phyloP scores from a whole-genome alignment of 2,113 vertebrate species.

The Agapornis roseicollis region DNA sequence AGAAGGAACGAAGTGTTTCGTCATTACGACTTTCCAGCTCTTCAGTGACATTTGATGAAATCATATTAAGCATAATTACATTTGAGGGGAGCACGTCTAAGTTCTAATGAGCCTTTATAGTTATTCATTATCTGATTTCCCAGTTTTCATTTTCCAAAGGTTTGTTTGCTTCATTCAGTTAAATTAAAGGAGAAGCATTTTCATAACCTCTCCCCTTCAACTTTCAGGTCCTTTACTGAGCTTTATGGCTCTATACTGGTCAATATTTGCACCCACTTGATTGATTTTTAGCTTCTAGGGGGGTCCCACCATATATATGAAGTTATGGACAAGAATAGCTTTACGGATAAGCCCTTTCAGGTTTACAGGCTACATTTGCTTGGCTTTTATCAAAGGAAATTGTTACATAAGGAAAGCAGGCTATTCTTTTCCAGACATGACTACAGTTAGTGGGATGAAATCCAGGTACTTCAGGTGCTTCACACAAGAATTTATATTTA shows the following conservation, averaged over 20 bases:
- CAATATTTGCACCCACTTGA: not conserved
- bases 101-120: slow-evolving; percentile 33
- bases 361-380: not conserved
- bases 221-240: not conserved
- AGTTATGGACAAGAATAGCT: not conserved
- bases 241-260: fast-evolving
- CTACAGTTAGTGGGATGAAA: not conserved
- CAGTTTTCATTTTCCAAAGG: slow-evolving; percentile 19
- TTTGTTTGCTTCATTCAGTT: not conserved
- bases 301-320: not conserved
- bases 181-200: not conserved
- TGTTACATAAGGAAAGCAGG: fast-evolving
- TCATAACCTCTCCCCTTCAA: not conserved
- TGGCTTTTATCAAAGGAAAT: not conserved
- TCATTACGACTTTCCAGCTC: slow-evolving; percentile 24
- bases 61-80: slow-evolving; percentile 35
- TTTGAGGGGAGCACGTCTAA: slow-evolving; percentile 1
- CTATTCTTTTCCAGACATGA: not conserved
- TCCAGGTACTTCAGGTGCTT: not conserved
- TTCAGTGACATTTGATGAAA: slow-evolving; percentile 53
- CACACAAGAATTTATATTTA: not conserved
- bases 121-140: slow-evolving; percentile 39
- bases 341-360: not conserved
- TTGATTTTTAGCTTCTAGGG: not conserved
- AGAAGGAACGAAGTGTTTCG: not conserved